Percentiles rank a stretch among this genome's conserved stretches.
Evolutionary conservation across 2,797 vertebrate species (phyloP).

Genomic region (Poeciliopsis gracilis): DNA sequence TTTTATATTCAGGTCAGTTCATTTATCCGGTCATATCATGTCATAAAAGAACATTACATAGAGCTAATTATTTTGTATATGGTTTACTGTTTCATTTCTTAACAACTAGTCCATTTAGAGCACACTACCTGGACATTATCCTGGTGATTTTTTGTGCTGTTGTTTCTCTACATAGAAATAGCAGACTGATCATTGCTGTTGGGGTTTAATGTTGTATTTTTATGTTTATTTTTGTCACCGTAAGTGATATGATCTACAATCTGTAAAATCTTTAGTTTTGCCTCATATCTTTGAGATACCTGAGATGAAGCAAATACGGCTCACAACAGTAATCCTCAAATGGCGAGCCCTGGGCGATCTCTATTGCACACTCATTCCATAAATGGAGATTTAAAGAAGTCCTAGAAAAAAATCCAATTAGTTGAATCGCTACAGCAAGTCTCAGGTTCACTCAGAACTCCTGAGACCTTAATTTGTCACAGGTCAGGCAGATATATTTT

Average conservation of each 20-base stretch:
- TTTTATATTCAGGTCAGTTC: neutral
- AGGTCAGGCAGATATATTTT: neutral
- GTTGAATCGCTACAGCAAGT: neutral
- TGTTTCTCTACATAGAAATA: neutral
- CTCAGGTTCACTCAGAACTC: neutral
- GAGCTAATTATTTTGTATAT: neutral
- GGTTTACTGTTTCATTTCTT: neutral
- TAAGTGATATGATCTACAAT: neutral
- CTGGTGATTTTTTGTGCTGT: neutral
- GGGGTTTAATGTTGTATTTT: neutral
- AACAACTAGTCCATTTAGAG: neutral
- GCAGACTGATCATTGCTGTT: neutral
- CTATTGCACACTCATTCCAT: neutral
- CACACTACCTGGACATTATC: neutral
- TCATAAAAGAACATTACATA: neutral
- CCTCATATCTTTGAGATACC: neutral
- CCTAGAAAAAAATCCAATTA: neutral
- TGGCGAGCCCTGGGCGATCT: neutral
- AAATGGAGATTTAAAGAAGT: neutral
- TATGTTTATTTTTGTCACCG: neutral
- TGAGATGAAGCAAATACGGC: neutral
- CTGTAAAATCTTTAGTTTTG: neutral
- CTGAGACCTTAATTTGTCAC: neutral
- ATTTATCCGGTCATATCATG: neutral
- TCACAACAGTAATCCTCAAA: neutral